A percentile compares a stretch with the other conserved stretches of the same genome.
Evolutionary conservation across 2,888 invertebrate species (phyloP).

Genomic region (Bimastos eiseni): DNA sequence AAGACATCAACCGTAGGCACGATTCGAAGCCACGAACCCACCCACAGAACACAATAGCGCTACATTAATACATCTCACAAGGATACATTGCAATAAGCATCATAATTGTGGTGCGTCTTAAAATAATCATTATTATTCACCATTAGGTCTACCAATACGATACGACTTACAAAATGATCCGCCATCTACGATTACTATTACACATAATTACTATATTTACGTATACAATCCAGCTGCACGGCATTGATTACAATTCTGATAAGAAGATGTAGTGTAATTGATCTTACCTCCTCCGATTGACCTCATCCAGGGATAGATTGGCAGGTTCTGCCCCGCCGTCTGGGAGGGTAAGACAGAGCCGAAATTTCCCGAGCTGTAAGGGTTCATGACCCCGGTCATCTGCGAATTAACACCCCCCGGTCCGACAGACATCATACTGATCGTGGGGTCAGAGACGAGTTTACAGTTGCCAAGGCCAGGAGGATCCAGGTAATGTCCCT

Average conservation of each 20-base stretch:
- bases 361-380: background rate
- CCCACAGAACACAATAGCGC: too few species aligned
- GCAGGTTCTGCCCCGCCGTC: slow-evolving; percentile 39
- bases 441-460: background rate
- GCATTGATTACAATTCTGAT: too few species aligned
- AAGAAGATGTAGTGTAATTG: background rate
- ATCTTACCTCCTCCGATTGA: slow-evolving; percentile 45
- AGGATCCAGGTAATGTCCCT: background rate
- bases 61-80: too few species aligned
- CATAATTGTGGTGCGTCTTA: too few species aligned
- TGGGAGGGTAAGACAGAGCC: slow-evolving; percentile 15
- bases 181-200: background rate
- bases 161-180: background rate
- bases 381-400: background rate
- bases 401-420: background rate
- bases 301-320: slow-evolving; percentile 48
- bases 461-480: slow-evolving; percentile 1
- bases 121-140: background rate
- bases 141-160: background rate
- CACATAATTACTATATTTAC: too few species aligned
- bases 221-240: too few species aligned
- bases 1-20: too few species aligned
- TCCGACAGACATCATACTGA: background rate
- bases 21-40: too few species aligned
- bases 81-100: too few species aligned